Base-by-base conservation (phyloP, 2,888 invertebrate species). In the Brachypalpus laphriformis region DNA sequence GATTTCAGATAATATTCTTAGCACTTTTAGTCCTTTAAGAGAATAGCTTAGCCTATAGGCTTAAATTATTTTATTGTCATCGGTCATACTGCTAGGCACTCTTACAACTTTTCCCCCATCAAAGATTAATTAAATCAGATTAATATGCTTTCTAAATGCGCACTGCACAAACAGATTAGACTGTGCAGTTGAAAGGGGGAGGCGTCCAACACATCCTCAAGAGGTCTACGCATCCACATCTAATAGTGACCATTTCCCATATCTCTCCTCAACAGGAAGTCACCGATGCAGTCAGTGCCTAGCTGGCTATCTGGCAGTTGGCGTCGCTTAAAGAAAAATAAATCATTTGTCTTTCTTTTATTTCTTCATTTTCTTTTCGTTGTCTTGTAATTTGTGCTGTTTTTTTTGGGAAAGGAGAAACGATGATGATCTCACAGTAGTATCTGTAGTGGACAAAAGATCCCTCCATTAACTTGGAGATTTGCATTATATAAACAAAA, bases 401-500 rank as follows among this genome's bases (percentile, higher is more conserved):
- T 22, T 49, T 14, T 82, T 59, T 74, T 54, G 66, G 72, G 66
- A 82, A 82, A 82, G 77, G 82, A 82, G 82, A 82, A 82, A 82
- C 72, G 82, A 37, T 61, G 82, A 77, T 82, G 82, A 82, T 76
- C 81, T 81, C 75, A 81, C 40, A 66, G 28, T 11, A 3, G 8
- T 4, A 37, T 28, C n/a, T 28, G 18, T 20, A 66, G 71, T 76
- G 82, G 82, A 77, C 82, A 82, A 63, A 31, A 63, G 66, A 78
- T 78, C 66, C 72, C 82, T 56, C 66, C 49, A 66, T 66, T 72
- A 51, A 76, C 42, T 22, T 22, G 40, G 1, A 71, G 76, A 82
- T 82, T 78, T 71, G 72, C 82, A 72, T 82, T 82, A 72, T 61
- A 82, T 82, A 82, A 78, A 82, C 71, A 77, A 71, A 76, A 40